Evolutionary conservation across 2,888 invertebrate species (phyloP).

Genomic region (Perizoma flavofasciatum): DNA sequence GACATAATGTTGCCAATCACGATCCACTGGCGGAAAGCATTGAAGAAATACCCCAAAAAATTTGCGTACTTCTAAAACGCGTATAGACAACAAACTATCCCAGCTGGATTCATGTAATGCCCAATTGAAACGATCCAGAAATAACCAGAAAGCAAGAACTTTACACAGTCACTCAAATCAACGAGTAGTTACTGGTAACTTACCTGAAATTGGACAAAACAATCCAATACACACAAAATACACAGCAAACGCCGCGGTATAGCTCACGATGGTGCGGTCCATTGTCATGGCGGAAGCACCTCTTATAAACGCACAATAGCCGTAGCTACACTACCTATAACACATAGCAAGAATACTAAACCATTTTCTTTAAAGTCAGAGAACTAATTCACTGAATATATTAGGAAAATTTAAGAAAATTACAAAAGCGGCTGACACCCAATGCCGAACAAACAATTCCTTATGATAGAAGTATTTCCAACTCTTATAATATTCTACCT

Average conservation of each 20-base stretch:
- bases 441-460: slow-evolving; percentile 81
- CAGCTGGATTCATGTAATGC: slow-evolving; percentile 28
- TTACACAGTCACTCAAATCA: slow-evolving; percentile 24
- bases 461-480: slow-evolving; percentile 52
- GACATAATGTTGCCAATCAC: slow-evolving; percentile 19
- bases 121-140: slow-evolving; percentile 8
- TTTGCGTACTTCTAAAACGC: slow-evolving; percentile 41
- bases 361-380: slow-evolving; percentile 69
- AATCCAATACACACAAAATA: slow-evolving; percentile 75
- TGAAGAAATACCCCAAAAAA: slow-evolving; percentile 53
- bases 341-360: slow-evolving; percentile 66
- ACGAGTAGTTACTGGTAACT: slow-evolving; percentile 51
- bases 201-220: slow-evolving; percentile 71
- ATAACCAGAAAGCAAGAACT: slow-evolving; percentile 19
- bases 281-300: slow-evolving; percentile 81
- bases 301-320: slow-evolving; percentile 65
- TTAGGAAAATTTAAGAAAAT: slow-evolving; percentile 70
- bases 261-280: slow-evolving; percentile 69
- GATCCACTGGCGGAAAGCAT: slow-evolving; percentile 40
- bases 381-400: slow-evolving; percentile 64
- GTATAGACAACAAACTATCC: slow-evolving; percentile 15
- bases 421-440: slow-evolving; percentile 78
- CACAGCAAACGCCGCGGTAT: slow-evolving; percentile 68
- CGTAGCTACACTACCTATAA: slow-evolving; percentile 57
- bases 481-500: neutral